Percentiles rank a stretch among this genome's conserved stretches.
Conservation (phyloP, 2,113 vertebrate species). For the Oryzias celebensis region DNA sequence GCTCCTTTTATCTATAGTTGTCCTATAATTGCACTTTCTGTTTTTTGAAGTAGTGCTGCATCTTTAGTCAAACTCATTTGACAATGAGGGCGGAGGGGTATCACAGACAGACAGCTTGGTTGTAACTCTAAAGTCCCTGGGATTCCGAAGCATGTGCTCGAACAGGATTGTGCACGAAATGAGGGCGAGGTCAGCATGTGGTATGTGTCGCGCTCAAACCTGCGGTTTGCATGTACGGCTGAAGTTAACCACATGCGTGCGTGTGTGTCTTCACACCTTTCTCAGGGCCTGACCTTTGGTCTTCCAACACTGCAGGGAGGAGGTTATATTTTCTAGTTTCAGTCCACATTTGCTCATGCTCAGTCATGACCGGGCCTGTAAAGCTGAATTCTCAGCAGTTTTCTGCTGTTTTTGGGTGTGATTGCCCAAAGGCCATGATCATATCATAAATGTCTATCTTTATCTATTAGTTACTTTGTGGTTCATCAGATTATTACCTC, state of each 20-base stretch:
- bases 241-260: not conserved
- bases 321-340: too few species aligned
- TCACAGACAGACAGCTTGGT: slow-evolving; percentile 19
- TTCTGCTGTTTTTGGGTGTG: slow-evolving; percentile 55
- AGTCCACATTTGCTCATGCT: not conserved
- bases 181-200: slow-evolving; percentile 17
- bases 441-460: slow-evolving; percentile 49
- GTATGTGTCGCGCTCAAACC: not conserved
- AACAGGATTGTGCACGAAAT: slow-evolving; percentile 11
- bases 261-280: slow-evolving; percentile 42
- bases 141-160: slow-evolving; percentile 27
- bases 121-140: slow-evolving; percentile 27
- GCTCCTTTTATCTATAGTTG: too few species aligned
- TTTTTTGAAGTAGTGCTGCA: slow-evolving; percentile 3
- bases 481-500: too few species aligned
- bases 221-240: not conserved
- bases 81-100: slow-evolving; percentile 19
- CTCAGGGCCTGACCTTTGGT: slow-evolving; percentile 48
- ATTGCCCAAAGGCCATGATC: slow-evolving; percentile 54
- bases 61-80: slow-evolving; percentile 61
- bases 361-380: slow-evolving; percentile 52
- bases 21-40: too few species aligned
- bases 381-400: slow-evolving; percentile 31
- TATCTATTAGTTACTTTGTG: slow-evolving; percentile 32
- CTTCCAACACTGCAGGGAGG: slow-evolving; percentile 35